Base-by-base conservation (phyloP, 2,797 vertebrate species). In the Chelonia mydas region DNA sequence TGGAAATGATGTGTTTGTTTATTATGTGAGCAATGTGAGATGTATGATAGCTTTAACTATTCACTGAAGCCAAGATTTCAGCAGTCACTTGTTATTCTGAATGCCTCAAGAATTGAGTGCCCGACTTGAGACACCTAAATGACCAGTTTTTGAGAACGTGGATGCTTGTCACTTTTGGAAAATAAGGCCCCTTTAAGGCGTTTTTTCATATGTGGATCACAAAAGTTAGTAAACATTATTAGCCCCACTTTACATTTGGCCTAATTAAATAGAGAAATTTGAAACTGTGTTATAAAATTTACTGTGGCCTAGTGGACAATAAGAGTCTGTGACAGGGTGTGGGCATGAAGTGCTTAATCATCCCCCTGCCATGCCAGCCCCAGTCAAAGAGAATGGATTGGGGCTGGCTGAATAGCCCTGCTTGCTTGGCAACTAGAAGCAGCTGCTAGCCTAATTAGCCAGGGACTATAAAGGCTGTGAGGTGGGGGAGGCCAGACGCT, bases 151-250 rank as follows among this genome's bases (percentile, higher is more conserved):
- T 79, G n/a, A 49, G 19, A 54, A 65, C 27, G 6, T 41, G 2
- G 19, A 57, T 87, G 4, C 16, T 89, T 92, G 50, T 84, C 78
- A 17, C 81, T 94, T 94, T 68, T 76, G 89, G 68, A 86, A 96
- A 74, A 21, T 92, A 78, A n/a, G 85, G 54, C 54, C 59, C 27
- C 7, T 25, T 85, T 31, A 82, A 50, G 17, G 25, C 84, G 41
- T 47, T 47, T 7, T 76, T 45, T 27, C 11, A 15, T 76, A 41
- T 76, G 72, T 76, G 72, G 41, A 28, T 47, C 13, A 27, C 25
- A 76, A 76, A 76, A 76, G 45, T 47, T 27, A 76, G 41, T 45
- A 47, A 45, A 76, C 23, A 76, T 76, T 45, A 41, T 21, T 11
- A 74, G 23, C 2, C n/a, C 23, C 31, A 17, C 68, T 76, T 76